Evolutionary conservation across 2,888 invertebrate genomes (phyloP).

Genomic region (Hirtodrosophila cameraria): DNA sequence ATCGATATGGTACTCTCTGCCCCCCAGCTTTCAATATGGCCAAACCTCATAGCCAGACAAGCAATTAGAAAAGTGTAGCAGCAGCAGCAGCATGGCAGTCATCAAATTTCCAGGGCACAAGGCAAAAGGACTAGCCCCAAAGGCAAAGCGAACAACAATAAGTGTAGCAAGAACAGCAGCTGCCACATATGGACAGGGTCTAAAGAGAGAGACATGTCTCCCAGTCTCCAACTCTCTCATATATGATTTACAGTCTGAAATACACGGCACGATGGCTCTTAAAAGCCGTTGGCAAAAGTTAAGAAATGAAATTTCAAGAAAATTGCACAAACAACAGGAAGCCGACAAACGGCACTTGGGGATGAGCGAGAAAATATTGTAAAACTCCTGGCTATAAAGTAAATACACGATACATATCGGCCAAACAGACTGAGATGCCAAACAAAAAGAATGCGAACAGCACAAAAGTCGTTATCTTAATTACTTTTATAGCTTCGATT

Average conservation of each 20-base stretch:
- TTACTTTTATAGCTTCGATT: slow-evolving; percentile 81
- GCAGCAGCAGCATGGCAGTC: slow-evolving; percentile 22
- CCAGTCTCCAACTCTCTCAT: slow-evolving; percentile 31
- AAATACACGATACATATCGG: slow-evolving; percentile 63
- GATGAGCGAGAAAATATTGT: slow-evolving; percentile 66
- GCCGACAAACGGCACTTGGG: slow-evolving; percentile 32
- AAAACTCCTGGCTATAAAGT: slow-evolving; percentile 72
- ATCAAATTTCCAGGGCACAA: slow-evolving; percentile 17
- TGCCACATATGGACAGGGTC: slow-evolving; percentile 30
- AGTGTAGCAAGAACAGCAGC: slow-evolving; percentile 2
- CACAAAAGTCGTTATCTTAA: slow-evolving; percentile 81
- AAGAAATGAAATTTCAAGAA: slow-evolving; percentile 79
- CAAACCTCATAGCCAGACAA: slow-evolving; percentile 51
- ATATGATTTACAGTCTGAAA: slow-evolving; percentile 71
- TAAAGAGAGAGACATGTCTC: too few relatives aligned
- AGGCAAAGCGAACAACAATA: slow-evolving; percentile 11
- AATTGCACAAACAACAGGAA: slow-evolving; percentile 74
- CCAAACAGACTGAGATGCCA: slow-evolving; percentile 10
- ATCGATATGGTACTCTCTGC: slow-evolving; percentile 54
- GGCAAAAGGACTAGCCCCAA: slow-evolving; percentile 10
- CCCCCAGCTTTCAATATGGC: not conserved
- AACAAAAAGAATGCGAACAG: slow-evolving; percentile 41
- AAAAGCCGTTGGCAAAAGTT: slow-evolving; percentile 70
- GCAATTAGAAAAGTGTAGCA: slow-evolving; percentile 65
- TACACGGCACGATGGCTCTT: slow-evolving; percentile 33